Evolutionary conservation across 2,797 vertebrate genomes (phyloP).

Genomic region (Pogonophryne albipinna): DNA sequence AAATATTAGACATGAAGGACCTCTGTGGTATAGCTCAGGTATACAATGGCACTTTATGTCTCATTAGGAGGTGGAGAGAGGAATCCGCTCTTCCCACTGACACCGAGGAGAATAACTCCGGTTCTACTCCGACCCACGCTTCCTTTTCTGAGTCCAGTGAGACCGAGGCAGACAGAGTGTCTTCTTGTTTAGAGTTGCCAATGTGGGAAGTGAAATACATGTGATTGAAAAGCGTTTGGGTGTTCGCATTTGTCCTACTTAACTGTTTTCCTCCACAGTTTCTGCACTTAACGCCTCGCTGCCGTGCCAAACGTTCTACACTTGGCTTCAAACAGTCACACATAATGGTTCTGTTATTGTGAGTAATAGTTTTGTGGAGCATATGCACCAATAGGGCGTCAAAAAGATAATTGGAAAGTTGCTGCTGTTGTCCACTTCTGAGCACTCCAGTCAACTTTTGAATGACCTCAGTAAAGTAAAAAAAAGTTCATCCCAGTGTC

Average conservation of each 20-base stretch:
- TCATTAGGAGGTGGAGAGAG: conserved; percentile 48
- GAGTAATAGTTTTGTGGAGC: neutral
- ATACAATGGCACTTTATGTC: conserved; percentile 48
- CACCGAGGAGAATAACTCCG: conserved; percentile 46
- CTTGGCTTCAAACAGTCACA: neutral
- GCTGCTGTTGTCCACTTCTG: neutral
- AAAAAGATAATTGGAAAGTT: too few relatives aligned
- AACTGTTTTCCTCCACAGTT: conserved; percentile 17
- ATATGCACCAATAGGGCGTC: neutral
- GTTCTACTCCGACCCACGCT: conserved; percentile 53
- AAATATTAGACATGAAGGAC: conserved; percentile 33
- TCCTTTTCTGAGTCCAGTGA: conserved; percentile 28
- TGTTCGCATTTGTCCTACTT: conserved; percentile 52
- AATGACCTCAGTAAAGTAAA: neutral
- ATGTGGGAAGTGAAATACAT: conserved; percentile 55
- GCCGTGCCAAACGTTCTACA: neutral
- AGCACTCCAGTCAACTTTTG: neutral
- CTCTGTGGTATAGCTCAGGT: conserved; percentile 30
- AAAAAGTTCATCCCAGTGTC: neutral
- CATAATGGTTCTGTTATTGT: neutral
- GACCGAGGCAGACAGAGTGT: conserved; percentile 47
- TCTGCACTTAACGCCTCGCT: conserved; percentile 12
- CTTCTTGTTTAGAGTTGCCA: conserved; percentile 50
- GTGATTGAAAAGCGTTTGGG: conserved; percentile 56
- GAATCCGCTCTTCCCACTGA: conserved; percentile 44